Conservation (phyloP, 2,888 invertebrate species). For the Bellardia bayeri region DNA sequence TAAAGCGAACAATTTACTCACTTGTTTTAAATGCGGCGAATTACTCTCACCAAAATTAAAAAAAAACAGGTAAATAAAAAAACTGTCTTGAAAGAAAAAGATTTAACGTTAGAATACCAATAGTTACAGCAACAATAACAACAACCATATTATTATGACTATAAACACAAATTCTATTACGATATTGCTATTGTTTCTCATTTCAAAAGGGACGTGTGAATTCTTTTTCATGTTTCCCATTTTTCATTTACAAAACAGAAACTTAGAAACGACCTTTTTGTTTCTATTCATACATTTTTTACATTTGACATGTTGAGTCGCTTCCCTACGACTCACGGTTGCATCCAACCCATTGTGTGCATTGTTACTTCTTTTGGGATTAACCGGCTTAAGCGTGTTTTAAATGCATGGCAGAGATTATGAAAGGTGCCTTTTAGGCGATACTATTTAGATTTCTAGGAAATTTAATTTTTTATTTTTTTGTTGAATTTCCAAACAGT, state of each 20-base stretch:
- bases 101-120: conserved; percentile 47
- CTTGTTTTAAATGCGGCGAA: not conserved
- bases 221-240: conserved; percentile 52
- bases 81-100: conserved; percentile 8
- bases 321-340: conserved; percentile 5
- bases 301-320: not conserved
- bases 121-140: conserved; percentile 26
- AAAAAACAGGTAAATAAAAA: conserved; percentile 52
- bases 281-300: conserved; percentile 1
- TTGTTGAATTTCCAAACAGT: conserved; percentile 29
- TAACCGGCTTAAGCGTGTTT: conserved; percentile 25
- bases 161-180: conserved; percentile 47
- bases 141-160: conserved; percentile 1
- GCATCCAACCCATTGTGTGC: conserved; percentile 8
- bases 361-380: conserved; percentile 23
- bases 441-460: conserved; percentile 28
- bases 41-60: not conserved
- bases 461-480: conserved; percentile 7
- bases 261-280: conserved; percentile 22
- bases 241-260: conserved; percentile 16
- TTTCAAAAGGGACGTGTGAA: conserved; percentile 71
- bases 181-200: conserved; percentile 40
- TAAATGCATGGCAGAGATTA: not conserved
- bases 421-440: conserved; percentile 30
- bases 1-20: conserved; percentile 21